Evolutionary conservation across 2,888 invertebrate genomes (phyloP).

Genomic region (Catocala fraxini): DNA sequence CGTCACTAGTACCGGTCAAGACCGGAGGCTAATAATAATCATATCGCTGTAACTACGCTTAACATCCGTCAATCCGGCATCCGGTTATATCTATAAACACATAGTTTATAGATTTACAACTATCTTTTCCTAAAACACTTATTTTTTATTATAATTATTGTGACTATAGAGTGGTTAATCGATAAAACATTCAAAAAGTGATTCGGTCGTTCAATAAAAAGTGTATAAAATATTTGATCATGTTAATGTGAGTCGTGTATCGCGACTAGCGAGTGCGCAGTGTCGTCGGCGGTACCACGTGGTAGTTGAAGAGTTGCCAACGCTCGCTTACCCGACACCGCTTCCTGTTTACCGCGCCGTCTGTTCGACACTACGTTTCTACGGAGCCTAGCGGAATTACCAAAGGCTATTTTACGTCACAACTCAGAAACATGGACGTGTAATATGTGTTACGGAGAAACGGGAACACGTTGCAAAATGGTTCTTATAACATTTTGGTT

Average conservation of each 20-base stretch:
- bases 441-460: constrained; percentile 34
- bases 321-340: constrained; percentile 65
- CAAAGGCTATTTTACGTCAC: constrained; percentile 56
- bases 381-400: constrained; percentile 53
- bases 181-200: constrained; percentile 5
- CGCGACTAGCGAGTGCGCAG: constrained; percentile 48
- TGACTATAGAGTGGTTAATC: not conserved
- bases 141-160: not conserved
- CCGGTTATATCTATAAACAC: not conserved
- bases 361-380: constrained; percentile 60
- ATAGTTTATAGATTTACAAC: not conserved
- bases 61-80: constrained; percentile 25
- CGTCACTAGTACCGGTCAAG: constrained; percentile 55
- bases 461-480: constrained; percentile 20
- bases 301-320: constrained; percentile 81
- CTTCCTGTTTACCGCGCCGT: constrained; percentile 81
- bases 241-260: constrained; percentile 37
- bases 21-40: constrained; percentile 35
- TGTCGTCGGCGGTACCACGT: constrained; percentile 62
- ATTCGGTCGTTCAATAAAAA: constrained; percentile 13
- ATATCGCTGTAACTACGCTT: constrained; percentile 30
- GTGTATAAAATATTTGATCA: constrained; percentile 30
- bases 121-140: not conserved
- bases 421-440: constrained; percentile 29
- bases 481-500: not conserved